Evolutionary conservation across 2,888 invertebrate genomes (phyloP).

Genomic region (Andrena flavipes): DNA sequence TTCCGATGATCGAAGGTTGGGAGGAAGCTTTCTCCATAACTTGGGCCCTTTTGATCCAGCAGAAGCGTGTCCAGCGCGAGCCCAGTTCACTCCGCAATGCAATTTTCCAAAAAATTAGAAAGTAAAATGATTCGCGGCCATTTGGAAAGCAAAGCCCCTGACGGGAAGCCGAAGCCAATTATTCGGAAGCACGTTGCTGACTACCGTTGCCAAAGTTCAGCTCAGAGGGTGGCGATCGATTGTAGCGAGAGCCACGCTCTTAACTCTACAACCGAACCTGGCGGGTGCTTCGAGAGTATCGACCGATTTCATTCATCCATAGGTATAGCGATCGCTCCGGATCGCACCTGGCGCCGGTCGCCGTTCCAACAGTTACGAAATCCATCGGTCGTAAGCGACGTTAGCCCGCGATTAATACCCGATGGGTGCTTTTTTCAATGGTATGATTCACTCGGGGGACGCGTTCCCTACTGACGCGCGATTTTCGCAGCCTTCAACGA

Average conservation of each 20-base stretch:
- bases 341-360: constrained; percentile 20
- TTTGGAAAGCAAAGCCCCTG: neutral
- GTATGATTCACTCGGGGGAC: constrained; percentile 28
- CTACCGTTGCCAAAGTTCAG: constrained; percentile 12
- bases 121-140: too few species aligned
- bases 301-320: constrained; percentile 58
- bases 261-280: neutral
- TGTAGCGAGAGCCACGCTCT: neutral
- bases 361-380: constrained; percentile 55
- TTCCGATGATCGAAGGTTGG: too few species aligned
- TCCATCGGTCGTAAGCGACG: neutral
- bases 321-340: constrained; percentile 5
- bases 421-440: neutral
- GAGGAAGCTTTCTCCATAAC: too few species aligned
- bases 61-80: too few species aligned
- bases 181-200: constrained; percentile 27
- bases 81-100: too few species aligned
- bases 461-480: constrained; percentile 23
- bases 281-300: constrained; percentile 36
- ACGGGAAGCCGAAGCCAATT: neutral
- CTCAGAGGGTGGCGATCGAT: neutral
- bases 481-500: constrained; percentile 69
- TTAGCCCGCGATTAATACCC: neutral
- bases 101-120: too few species aligned
- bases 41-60: too few species aligned